A percentile compares a stretch with the other conserved stretches of the same genome.
These are phyloP conservation scores for Anoplius nigerrimus DNA, from an alignment of 2,888 invertebrate species.

Conservation along the genomic window DNA sequence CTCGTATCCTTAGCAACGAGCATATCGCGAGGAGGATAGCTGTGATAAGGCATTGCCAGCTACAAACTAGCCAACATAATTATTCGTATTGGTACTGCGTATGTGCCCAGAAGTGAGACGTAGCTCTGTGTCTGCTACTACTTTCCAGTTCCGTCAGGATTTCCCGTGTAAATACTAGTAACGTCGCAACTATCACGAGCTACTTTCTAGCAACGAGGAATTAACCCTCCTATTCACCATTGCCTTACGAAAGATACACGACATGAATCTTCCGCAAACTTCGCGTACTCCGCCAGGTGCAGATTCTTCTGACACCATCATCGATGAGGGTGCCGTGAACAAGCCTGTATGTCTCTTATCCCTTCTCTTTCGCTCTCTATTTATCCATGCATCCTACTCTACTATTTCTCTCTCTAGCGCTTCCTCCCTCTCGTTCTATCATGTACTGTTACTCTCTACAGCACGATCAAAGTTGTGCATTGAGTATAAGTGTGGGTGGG, in stretches of 20 bases:
- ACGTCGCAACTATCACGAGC: constrained; percentile 2
- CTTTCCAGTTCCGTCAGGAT: constrained; percentile 46
- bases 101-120: constrained; percentile 42
- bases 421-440: neutral
- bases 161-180: constrained; percentile 38
- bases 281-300: constrained; percentile 61
- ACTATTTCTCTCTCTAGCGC: no score
- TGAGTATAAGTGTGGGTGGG: constrained; percentile 59
- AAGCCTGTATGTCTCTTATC: constrained; percentile 28
- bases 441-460: neutral
- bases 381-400: no score
- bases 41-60: constrained; percentile 30
- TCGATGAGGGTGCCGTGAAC: constrained; percentile 34
- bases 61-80: constrained; percentile 51
- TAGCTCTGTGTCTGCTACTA: constrained; percentile 33
- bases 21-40: constrained; percentile 13
- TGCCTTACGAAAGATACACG: constrained; percentile 25
- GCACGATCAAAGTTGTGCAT: neutral
- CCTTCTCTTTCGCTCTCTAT: constrained; percentile 17
- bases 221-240: constrained; percentile 32
- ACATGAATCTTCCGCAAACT: constrained; percentile 34
- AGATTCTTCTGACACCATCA: constrained; percentile 65
- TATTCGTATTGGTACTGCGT: constrained; percentile 41
- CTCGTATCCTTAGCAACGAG: constrained; percentile 29
- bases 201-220: constrained; percentile 49